Conservation (phyloP, 2,113 vertebrate genomes). For the Erpornis zantholeuca region DNA sequence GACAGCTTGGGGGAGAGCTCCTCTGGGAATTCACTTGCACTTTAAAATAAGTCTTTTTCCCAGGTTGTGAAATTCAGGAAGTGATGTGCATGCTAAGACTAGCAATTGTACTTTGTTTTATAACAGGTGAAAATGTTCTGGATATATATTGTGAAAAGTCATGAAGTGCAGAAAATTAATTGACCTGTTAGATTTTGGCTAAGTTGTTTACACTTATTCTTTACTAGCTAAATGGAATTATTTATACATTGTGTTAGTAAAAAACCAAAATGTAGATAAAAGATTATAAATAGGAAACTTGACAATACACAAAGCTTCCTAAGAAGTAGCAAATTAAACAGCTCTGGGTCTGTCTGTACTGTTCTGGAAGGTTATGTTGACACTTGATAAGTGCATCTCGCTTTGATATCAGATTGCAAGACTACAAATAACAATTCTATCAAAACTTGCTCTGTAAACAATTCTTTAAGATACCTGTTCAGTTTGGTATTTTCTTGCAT, state of each 20-base stretch:
- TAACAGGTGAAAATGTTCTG: background rate
- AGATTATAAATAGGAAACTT: background rate
- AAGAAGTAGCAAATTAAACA: background rate
- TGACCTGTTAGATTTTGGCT: background rate
- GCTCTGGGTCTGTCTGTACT: background rate
- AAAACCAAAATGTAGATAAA: background rate
- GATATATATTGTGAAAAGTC: background rate
- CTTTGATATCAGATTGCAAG: background rate
- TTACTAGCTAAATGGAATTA: background rate
- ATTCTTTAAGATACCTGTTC: conserved; percentile 1
- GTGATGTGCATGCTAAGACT: background rate
- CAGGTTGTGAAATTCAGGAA: background rate
- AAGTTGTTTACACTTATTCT: background rate
- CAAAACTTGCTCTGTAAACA: background rate
- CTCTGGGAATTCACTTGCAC: background rate
- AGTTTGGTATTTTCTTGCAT: conserved; percentile 1
- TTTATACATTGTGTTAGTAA: background rate
- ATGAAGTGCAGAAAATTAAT: background rate
- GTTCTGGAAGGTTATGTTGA: background rate
- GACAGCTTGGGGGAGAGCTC: background rate
- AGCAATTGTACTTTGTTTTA: background rate
- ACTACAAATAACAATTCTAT: background rate
- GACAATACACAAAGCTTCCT: background rate
- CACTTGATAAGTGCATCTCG: background rate
- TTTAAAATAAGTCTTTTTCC: background rate